Evolutionary conservation across 2,113 vertebrate genomes (phyloP).

Genomic region (Xenopus tropicalis): DNA sequence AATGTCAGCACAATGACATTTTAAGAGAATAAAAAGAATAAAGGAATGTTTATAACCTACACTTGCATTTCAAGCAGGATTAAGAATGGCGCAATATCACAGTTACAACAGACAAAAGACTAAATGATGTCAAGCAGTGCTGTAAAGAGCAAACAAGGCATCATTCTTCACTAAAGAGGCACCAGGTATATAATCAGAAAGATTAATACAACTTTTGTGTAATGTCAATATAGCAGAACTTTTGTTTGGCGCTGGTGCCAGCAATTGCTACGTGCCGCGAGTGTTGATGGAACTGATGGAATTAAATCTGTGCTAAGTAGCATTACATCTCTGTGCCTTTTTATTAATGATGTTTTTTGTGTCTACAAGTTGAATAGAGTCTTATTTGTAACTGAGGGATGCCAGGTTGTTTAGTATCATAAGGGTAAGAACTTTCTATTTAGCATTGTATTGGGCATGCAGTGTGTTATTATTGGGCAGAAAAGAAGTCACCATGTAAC

Average conservation of each 20-base stretch:
- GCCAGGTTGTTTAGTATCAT: too few relatives aligned
- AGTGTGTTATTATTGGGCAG: too few relatives aligned
- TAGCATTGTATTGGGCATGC: too few relatives aligned
- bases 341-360: not conserved
- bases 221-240: constrained; percentile 31
- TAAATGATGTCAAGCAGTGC: constrained; percentile 20
- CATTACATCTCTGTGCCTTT: constrained; percentile 11
- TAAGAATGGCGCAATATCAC: constrained; percentile 26
- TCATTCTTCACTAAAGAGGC: constrained; percentile 11
- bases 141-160: constrained; percentile 22
- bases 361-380: not conserved
- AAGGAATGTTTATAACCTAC: not conserved
- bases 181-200: constrained; percentile 24
- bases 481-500: too few relatives aligned
- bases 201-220: constrained; percentile 39
- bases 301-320: constrained; percentile 18
- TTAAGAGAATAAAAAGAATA: not conserved
- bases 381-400: too few relatives aligned
- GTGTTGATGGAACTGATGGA: constrained; percentile 30
- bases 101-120: constrained; percentile 33
- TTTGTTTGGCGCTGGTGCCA: constrained; percentile 22
- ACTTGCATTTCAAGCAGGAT: constrained; percentile 33
- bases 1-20: constrained; percentile 4
- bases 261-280: constrained; percentile 8
- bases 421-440: too few relatives aligned